Base-by-base conservation (phyloP, 1,140 invertebrate species). In the Drosophila sproati region DNA sequence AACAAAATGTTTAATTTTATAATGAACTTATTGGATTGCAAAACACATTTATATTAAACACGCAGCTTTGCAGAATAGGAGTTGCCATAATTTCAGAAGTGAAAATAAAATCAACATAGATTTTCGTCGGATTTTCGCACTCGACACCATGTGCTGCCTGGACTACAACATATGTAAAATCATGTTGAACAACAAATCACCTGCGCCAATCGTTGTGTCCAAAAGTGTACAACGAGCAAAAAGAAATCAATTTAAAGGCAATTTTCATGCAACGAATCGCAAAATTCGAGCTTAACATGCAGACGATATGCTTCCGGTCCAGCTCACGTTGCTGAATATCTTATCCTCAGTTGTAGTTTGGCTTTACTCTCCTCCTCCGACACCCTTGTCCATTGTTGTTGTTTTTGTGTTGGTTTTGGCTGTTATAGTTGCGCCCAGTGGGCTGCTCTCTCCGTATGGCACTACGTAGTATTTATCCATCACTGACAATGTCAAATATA, bases 401-500 rank as follows among this genome's bases (percentile, higher is more conserved):
- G 51, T 10, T 82, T 57, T 34, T 43, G 39, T 48, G 60, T 48
- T 47, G 54, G 6, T 34, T 37, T 20, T 47, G 29, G 45, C 32
- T 35, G 35, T 10, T 51, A 48, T 62, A 63, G 75, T 78, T 29
- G 77, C 48, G 37, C 43, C 43, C 54, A 8, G 48, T 75, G 66
- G 77, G 80, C 47, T 43, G 39, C 50, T 28, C 55, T 52, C 60
- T 41, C 61, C 55, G 56, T 56, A n/a, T 63, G 63, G 64, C 43
- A 59, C 64, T 72, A 37, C 80, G 83, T 80, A 78, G 83, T 89
- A 88, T 88, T 88, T 88, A 88, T 88, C 83, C 83, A 88, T 88
- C 83, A 88, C 85, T 88, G 83, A 83, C 83, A 88, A 85, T 88
- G 83, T 88, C 83, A 88, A 88, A 88, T 88, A 88, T 88, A 88